Base-by-base conservation (phyloP, 2,113 vertebrate genomes). In the Alexandromys fortis region DNA sequence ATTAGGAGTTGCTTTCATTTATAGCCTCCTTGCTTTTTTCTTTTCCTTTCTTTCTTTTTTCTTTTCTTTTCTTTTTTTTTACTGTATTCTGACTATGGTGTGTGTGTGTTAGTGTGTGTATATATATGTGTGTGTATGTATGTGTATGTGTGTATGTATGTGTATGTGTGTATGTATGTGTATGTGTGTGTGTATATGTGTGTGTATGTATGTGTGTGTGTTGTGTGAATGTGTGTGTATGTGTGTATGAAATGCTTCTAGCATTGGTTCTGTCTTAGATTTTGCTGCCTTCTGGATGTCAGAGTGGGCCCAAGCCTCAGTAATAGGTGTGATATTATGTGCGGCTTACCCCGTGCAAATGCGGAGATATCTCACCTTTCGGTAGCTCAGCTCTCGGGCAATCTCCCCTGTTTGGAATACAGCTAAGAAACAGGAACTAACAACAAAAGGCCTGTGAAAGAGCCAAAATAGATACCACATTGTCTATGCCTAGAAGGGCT, bases 391-490 rank as follows among this genome's bases (percentile, higher is more conserved):
- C 78, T 92, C 12, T 92, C 87, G 38, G 79, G 76, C 91, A 78
- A 58, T 45, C 77, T 86, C 47, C 61, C 52, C 58, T 95, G 75
- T 85, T 97, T 95, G 92, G 42, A 92, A 90, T 61, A 82, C 22
- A 94, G 89, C 73, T 95, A 89, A 82, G 93, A 95, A 91, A 89
- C 73, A 95, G 86, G 81, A 92, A 82, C 73, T 86, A 78, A 92
- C 45, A 89, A 67, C 82, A 83, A 94, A 89, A 96, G 92, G 77
- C 47, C 78, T 16, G 33, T 63, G 67, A 92, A 79, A 78, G 79
- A 96, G 88, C 95, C 93, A 92, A 67, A 82, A 81, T 35, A 91
- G 93, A 92, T 81, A 85, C 11, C 9, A 55, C 45, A 26, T 26
- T 86, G 89, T 70, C 19, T 89, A 0, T 73, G 87, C 61, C 65